phyloP scores from a whole-genome alignment of 37 sponge, comb jelly and placozoan genomes.

The Geodia barretti region DNA sequence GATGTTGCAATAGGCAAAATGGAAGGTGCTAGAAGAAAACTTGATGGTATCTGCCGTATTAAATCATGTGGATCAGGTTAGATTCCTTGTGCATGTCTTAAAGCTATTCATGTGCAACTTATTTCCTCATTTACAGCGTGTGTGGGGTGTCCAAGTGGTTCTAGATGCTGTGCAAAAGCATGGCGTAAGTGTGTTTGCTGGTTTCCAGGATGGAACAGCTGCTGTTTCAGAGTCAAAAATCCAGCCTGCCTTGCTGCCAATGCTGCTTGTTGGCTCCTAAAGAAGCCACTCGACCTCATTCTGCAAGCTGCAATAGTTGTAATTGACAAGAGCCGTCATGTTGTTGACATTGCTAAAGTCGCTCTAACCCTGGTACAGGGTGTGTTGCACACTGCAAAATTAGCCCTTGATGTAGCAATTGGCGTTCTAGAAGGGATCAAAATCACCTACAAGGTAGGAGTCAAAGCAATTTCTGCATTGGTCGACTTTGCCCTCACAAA shows the following conservation, averaged over 20 bases:
- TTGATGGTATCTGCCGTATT: background rate
- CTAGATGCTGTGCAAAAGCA: constrained; percentile 13
- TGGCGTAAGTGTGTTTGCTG: constrained; percentile 23
- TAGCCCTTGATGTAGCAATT: background rate
- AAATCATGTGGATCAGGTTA: background rate
- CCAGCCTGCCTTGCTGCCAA: constrained; percentile 11
- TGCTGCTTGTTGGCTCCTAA: constrained; percentile 4
- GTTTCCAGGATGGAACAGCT: constrained; percentile 7
- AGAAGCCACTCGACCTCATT: background rate
- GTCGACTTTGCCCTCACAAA: too few relatives aligned
- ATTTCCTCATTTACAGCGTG: constrained; percentile 11
- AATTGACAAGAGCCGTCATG: background rate
- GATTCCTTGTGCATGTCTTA: background rate
- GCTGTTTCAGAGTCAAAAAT: constrained; percentile 28
- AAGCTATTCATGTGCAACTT: background rate
- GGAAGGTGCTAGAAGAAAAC: background rate
- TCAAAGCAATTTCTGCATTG: background rate
- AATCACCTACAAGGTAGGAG: too few relatives aligned
- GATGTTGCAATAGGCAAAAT: background rate
- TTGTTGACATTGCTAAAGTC: constrained; percentile 4
- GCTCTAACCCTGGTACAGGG: background rate
- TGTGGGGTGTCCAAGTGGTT: constrained; percentile 9
- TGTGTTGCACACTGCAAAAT: background rate
- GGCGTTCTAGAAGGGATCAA: background rate
- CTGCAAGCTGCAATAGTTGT: constrained; percentile 9